phyloP scores from a whole-genome alignment of 1,140 invertebrate genomes.

The Tetraneura akinire region DNA sequence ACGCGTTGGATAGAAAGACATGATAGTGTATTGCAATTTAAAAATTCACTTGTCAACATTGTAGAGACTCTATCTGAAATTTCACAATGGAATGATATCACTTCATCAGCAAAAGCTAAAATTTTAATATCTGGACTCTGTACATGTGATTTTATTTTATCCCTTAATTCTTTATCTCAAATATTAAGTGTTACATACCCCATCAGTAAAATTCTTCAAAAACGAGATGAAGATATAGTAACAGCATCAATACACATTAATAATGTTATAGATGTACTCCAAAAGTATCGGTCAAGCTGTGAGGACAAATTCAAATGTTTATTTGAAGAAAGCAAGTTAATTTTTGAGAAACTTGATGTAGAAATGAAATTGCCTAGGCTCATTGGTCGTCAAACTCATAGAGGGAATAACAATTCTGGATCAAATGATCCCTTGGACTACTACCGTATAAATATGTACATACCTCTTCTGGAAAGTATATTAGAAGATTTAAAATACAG shows the following conservation, averaged over 20 bases:
- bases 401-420: neutral
- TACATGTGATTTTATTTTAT: conserved; percentile 27
- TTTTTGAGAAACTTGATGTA: conserved; percentile 6
- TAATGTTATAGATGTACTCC: neutral
- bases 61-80: conserved; percentile 12
- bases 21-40: neutral
- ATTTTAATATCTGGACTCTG: conserved; percentile 4
- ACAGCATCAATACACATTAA: neutral
- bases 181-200: neutral
- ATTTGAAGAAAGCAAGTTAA: neutral
- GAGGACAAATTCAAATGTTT: neutral
- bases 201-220: conserved; percentile 7
- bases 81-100: conserved; percentile 11
- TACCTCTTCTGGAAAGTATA: conserved; percentile 7
- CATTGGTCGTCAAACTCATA: conserved; percentile 9
- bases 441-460: neutral
- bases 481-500: conserved; percentile 17
- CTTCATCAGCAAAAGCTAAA: conserved; percentile 2
- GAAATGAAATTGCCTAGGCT: neutral
- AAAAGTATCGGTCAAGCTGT: neutral
- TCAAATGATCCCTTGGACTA: conserved; percentile 1
- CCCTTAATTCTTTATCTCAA: neutral
- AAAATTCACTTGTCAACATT: neutral
- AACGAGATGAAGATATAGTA: conserved; percentile 1
- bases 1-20: neutral